phyloP scores from a whole-genome alignment of 2,888 invertebrate genomes.

The Drosophila quinaria region DNA sequence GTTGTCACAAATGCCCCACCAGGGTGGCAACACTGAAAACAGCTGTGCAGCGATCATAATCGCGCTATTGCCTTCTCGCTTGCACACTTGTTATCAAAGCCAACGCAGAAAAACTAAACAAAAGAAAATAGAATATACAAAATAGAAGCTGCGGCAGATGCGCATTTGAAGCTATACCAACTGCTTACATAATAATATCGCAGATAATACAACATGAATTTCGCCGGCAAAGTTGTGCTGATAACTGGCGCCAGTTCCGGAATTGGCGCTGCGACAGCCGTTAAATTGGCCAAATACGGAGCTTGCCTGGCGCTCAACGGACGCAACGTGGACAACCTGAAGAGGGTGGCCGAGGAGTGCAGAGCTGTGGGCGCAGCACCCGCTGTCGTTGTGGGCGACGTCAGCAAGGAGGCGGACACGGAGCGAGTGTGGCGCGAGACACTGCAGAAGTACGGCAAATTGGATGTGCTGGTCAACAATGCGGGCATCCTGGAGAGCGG shows the following conservation, averaged over 20 bases:
- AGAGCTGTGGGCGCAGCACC: constrained; percentile 60
- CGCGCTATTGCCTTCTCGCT: constrained; percentile 31
- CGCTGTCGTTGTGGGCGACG: constrained; percentile 88
- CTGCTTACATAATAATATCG: constrained; percentile 59
- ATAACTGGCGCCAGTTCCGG: constrained; percentile 91
- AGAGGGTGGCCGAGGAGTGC: constrained; percentile 88
- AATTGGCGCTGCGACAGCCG: constrained; percentile 90
- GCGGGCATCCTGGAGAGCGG: constrained; percentile 95
- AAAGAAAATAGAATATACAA: constrained; percentile 15
- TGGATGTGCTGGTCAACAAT: constrained; percentile 95
- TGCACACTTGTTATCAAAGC: constrained; percentile 37
- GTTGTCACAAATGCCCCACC: background rate
- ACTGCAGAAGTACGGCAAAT: constrained; percentile 90
- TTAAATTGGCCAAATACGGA: constrained; percentile 89
- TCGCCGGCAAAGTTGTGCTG: constrained; percentile 88
- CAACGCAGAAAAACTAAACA: constrained; percentile 19
- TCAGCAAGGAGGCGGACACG: constrained; percentile 91
- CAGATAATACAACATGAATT: constrained; percentile 86
- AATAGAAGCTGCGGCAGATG: constrained; percentile 31
- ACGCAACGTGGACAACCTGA: constrained; percentile 88
- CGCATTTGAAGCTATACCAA: constrained; percentile 25
- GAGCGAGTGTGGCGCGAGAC: constrained; percentile 91
- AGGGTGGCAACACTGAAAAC: constrained; percentile 18
- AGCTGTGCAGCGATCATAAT: constrained; percentile 37
- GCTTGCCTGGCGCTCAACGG: constrained; percentile 89